A percentile compares a stretch with the other conserved stretches of the same genome.
Evolutionary conservation across 2,888 invertebrate species (phyloP).

Genomic region (Tetragonula carbonaria): DNA sequence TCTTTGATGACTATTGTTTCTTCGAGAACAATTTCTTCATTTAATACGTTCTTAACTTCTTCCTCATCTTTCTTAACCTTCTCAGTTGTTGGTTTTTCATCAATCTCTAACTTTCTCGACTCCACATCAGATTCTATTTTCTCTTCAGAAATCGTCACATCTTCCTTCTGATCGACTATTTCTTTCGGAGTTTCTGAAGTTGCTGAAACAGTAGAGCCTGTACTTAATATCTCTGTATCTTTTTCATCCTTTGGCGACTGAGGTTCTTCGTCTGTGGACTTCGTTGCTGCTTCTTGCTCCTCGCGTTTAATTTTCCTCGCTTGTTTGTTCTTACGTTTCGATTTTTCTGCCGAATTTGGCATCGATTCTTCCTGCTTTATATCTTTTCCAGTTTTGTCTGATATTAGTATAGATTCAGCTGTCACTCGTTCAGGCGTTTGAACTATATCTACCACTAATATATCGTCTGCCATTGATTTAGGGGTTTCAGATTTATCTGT

Average conservation of each 20-base stretch:
- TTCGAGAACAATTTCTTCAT: background rate
- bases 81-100: background rate
- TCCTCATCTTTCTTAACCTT: conserved; percentile 4
- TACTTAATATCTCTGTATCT: background rate
- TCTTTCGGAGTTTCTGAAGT: background rate
- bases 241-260: background rate
- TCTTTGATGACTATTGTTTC: background rate
- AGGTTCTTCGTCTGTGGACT: background rate
- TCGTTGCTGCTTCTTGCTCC: background rate
- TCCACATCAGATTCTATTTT: background rate
- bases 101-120: background rate
- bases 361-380: background rate
- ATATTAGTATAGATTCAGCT: background rate
- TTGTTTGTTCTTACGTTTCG: conserved; percentile 37
- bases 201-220: background rate
- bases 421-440: background rate
- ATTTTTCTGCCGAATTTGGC: conserved; percentile 26
- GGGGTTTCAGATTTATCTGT: too few species aligned
- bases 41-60: background rate
- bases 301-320: conserved; percentile 26
- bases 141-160: background rate
- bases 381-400: background rate
- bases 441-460: too few species aligned
- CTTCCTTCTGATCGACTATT: background rate
- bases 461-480: background rate